phyloP scores from a whole-genome alignment of 2,113 vertebrate genomes.

The Phodopus roborovskii region DNA sequence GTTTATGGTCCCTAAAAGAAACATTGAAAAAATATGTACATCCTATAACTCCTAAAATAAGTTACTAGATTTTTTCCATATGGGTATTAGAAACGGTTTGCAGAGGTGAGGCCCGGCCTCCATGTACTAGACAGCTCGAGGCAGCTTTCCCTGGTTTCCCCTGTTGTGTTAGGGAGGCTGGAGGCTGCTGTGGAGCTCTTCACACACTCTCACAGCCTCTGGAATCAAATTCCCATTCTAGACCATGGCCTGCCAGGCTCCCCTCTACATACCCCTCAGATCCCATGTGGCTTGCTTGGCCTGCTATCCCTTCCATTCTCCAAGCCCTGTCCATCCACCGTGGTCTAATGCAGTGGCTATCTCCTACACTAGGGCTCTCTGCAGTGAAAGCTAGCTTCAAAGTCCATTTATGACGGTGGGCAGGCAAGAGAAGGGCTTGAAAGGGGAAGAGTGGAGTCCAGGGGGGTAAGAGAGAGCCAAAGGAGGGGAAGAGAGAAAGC shows the following conservation, averaged over 20 bases:
- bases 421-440: background rate
- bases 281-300: background rate
- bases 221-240: background rate
- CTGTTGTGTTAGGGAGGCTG: background rate
- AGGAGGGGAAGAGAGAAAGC: too few relatives aligned
- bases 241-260: background rate
- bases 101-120: background rate
- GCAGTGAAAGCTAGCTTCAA: background rate
- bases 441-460: background rate
- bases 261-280: accelerated
- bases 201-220: background rate
- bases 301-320: background rate
- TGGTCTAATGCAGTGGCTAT: too few relatives aligned
- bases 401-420: background rate
- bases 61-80: constrained; percentile 58
- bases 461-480: background rate
- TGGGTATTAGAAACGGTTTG: constrained; percentile 62
- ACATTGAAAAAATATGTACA: constrained; percentile 34
- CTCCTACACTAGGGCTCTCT: background rate
- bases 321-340: background rate
- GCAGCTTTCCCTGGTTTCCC: background rate
- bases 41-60: constrained; percentile 51
- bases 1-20: constrained; percentile 68
- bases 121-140: background rate
- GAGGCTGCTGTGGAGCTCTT: background rate